Conservation (phyloP, 2,888 invertebrate genomes). For the Dysmachus trigonus region DNA sequence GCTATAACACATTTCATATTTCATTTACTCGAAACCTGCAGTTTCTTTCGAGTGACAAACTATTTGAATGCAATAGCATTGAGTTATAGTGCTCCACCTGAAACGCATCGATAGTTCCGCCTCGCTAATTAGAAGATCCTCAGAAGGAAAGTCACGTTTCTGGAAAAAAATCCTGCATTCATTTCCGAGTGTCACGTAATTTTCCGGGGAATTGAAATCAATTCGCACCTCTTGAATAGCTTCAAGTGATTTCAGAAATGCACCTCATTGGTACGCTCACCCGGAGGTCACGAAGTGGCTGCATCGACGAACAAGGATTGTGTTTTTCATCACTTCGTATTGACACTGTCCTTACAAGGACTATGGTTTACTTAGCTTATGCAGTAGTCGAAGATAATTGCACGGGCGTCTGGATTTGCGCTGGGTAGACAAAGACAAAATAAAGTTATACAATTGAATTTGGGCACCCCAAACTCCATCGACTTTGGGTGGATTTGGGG, state of each 20-base stretch:
- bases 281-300: neutral
- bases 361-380: neutral
- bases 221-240: neutral
- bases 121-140: neutral
- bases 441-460: slow-evolving; percentile 25
- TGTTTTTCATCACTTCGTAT: neutral
- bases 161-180: neutral
- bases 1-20: neutral
- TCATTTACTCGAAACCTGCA: neutral
- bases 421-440: neutral
- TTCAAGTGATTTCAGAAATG: neutral
- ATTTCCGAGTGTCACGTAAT: neutral
- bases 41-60: neutral
- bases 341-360: neutral
- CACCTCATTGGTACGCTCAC: neutral
- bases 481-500: neutral
- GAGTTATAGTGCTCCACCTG: neutral
- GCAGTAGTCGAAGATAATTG: neutral
- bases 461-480: neutral
- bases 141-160: neutral
- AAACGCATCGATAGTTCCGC: slow-evolving; percentile 1
- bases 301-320: neutral
- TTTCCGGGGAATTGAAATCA: neutral
- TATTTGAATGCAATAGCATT: neutral
- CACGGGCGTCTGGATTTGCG: neutral